A percentile compares a stretch with the other conserved stretches of the same genome.
These are phyloP conservation scores for Enteromius radiatus DNA, from an alignment of 2,797 vertebrate genomes.

Conservation along the genomic window DNA sequence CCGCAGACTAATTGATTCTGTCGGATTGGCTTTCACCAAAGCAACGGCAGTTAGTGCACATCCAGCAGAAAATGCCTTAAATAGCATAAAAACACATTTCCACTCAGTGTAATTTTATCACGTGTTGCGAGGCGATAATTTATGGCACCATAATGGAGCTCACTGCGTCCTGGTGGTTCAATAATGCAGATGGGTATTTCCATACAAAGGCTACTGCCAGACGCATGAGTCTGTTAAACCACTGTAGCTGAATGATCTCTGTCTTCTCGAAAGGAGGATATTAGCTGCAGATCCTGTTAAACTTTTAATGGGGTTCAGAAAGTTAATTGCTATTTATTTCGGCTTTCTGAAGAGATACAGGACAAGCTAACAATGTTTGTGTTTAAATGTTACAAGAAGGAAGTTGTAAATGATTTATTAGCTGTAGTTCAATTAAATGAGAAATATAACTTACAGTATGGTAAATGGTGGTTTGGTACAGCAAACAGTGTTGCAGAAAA, in stretches of 20 bases:
- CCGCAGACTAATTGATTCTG: constrained; percentile 40
- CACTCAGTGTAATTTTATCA: constrained; percentile 27
- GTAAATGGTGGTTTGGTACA: neutral
- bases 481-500: too few species aligned
- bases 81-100: constrained; percentile 14
- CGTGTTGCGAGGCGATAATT: constrained; percentile 18
- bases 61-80: constrained; percentile 33
- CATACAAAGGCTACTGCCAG: neutral
- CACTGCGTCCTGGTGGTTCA: neutral
- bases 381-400: neutral
- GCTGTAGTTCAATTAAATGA: neutral
- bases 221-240: constrained; percentile 6
- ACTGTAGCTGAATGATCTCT: neutral
- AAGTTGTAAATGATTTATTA: neutral
- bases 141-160: neutral
- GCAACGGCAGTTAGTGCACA: constrained; percentile 30
- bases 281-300: neutral
- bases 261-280: neutral
- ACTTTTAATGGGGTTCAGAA: neutral
- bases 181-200: constrained; percentile 15
- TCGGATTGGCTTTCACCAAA: constrained; percentile 1
- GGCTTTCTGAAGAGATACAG: neutral
- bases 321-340: constrained; percentile 1
- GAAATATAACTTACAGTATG: neutral
- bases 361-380: neutral